Conservation (phyloP, 2,797 vertebrate species). For the Myotis daubentonii region DNA sequence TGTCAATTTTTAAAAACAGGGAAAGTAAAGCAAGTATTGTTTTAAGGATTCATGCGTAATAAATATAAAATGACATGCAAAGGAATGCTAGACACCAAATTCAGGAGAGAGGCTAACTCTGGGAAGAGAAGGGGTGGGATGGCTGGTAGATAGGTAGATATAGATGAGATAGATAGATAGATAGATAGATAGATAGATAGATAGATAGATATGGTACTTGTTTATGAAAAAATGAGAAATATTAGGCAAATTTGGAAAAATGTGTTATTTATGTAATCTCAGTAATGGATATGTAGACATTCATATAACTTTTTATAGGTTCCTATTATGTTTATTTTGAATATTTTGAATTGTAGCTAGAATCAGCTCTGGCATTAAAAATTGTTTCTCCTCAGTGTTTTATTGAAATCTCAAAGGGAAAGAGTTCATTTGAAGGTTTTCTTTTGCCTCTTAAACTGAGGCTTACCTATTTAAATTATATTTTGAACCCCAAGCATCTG, state of each 20-base stretch:
- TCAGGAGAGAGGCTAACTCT: not conserved
- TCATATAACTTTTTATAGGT: not conserved
- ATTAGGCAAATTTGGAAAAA: not conserved
- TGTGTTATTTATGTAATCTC: not conserved
- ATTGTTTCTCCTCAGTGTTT: not conserved
- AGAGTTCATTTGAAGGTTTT: not conserved
- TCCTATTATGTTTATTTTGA: conserved; percentile 5
- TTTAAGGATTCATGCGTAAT: not conserved
- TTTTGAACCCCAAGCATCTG: not conserved
- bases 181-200: not conserved
- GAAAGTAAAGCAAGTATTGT: not conserved
- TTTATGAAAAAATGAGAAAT: not conserved
- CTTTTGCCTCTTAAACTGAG: not conserved
- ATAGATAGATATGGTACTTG: not conserved
- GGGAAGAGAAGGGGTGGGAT: not conserved
- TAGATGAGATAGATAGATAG: not conserved
- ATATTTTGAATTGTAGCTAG: not conserved
- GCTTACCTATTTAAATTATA: not conserved
- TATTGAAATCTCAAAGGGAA: not conserved
- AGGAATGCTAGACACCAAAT: not conserved
- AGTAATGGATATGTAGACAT: not conserved
- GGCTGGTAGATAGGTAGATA: not conserved
- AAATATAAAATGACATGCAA: not conserved
- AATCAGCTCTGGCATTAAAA: not conserved
- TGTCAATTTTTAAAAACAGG: not conserved